Base-by-base conservation (phyloP, 2,888 invertebrate species). In the Patella pellucida region DNA sequence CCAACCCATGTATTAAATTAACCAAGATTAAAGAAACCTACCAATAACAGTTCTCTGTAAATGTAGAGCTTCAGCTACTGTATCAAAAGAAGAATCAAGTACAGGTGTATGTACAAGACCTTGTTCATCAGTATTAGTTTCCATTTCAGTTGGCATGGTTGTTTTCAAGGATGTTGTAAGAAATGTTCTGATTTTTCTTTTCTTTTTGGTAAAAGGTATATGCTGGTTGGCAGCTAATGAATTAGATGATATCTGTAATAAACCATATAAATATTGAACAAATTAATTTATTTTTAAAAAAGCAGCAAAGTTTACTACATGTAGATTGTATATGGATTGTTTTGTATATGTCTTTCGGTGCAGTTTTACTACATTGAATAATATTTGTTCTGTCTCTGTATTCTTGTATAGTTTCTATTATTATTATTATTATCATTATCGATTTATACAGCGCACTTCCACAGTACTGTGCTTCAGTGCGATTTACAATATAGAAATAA, bases 41-140 rank as follows among this genome's bases (percentile, higher is more conserved):
- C 91, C 91, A 81, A 91, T 91, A 52, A 91, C 90, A 83, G 90
- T 90, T 79, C 90, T 88, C 78, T 91, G 91, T 27, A 91, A 82
- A 75, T 89, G 89, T 41, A 91, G 80, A 27, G 91, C 91, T 79
- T 91, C 90, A 50, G 88, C 87, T 12, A 90, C 89, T 2, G 89
- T 89, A 72, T 89, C 89, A 82, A 90, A 90, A 19, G 89, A 86
- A 23, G 62, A 62, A 62, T 62, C 62, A 23, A 62, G 23, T 62
- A 62, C 12, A 62, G 62, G 62, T 12, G 62, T 12, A 23, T 19
- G 19, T 23, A 23, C 19, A 23, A 23, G 23, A 12, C 62, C 23
- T 23, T 23, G 19, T 23, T 62, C 14, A 23, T 19, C 19, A 23
- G 62, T 23, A 41, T 41, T 41, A 15, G 23, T 62, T 62, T 62